Evolutionary conservation across 2,888 invertebrate species (phyloP), one percentile per base, ranked within the genome.

Genomic region (Latrodectus elegans): DNA sequence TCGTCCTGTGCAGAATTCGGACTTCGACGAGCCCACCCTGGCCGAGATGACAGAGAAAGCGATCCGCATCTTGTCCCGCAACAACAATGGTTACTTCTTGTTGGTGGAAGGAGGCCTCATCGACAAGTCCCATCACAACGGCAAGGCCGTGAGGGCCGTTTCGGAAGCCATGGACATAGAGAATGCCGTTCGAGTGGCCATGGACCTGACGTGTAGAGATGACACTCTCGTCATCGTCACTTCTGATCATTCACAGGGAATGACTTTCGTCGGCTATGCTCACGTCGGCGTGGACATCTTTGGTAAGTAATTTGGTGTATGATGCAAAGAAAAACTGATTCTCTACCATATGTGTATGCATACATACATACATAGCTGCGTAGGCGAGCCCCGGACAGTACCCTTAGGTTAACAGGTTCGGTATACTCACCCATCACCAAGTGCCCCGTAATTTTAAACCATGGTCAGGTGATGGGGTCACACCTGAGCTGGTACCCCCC

Each of bases 1-100:
- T 11, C 88, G 92, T 26, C 88, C 95, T 90, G 70, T 65, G 15
- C 94, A 77, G 95, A 0, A 90, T 85, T 92, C 94, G 85, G 91
- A 92, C 0, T 90, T 89, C 90, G 76, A 90, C 88, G 94, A 95
- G 86, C 97, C 97, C 0, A 94, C 95, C 0, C 92, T 97, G 17
- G 94, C 94, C 84, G 96, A 97, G 91, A 96, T 97, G 96, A 95
- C 96, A 0, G 93, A 94, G 90, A 94, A 94, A 78, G 96, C 97
- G 0, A 95, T 97, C 79, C 93, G 95, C 90, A 93, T 96, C 15
- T 92, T 97, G 75, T 93, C 94, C 0, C 94, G 93, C 88, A 94
- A 94, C 89, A 91, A 92, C 1, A 94, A 95, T 4, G 96, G 96
- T 80, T 96, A 94, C 92, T 95, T 96, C 90, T 92, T 96, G 4